phyloP scores from a whole-genome alignment of 2,888 invertebrate genomes.

The Chrysolina haemoptera region DNA sequence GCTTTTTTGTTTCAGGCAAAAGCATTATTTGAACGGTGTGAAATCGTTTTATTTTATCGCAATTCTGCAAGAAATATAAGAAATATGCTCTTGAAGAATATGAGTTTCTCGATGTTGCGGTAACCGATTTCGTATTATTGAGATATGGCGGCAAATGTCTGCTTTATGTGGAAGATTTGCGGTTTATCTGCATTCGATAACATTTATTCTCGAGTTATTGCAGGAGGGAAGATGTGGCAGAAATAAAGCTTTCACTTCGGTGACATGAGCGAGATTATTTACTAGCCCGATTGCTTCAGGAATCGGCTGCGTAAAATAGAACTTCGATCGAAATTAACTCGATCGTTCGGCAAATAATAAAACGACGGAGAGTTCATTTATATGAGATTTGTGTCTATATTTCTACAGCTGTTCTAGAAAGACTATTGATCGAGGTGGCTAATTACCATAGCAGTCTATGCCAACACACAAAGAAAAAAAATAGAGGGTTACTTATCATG shows the following conservation, averaged over 20 bases:
- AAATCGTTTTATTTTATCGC: background rate
- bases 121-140: constrained; percentile 40
- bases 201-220: constrained; percentile 36
- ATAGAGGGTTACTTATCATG: no score
- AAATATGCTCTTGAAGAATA: constrained; percentile 14
- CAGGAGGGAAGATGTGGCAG: constrained; percentile 17
- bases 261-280: constrained; percentile 11
- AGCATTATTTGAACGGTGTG: background rate
- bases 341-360: background rate
- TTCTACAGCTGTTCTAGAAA: no score
- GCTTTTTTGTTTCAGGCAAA: constrained; percentile 36
- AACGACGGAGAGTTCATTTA: background rate
- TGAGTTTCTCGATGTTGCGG: constrained; percentile 25
- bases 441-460: no score
- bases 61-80: background rate
- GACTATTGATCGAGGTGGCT: no score
- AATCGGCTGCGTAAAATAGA: background rate
- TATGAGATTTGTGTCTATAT: background rate
- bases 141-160: constrained; percentile 40
- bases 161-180: constrained; percentile 39
- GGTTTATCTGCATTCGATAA: constrained; percentile 39
- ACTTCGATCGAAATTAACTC: background rate
- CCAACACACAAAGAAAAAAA: no score
- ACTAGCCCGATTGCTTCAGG: constrained; percentile 1
- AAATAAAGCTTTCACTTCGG: constrained; percentile 9